phyloP scores from a whole-genome alignment of 2,113 vertebrate species.

The Nannospalax galili region DNA sequence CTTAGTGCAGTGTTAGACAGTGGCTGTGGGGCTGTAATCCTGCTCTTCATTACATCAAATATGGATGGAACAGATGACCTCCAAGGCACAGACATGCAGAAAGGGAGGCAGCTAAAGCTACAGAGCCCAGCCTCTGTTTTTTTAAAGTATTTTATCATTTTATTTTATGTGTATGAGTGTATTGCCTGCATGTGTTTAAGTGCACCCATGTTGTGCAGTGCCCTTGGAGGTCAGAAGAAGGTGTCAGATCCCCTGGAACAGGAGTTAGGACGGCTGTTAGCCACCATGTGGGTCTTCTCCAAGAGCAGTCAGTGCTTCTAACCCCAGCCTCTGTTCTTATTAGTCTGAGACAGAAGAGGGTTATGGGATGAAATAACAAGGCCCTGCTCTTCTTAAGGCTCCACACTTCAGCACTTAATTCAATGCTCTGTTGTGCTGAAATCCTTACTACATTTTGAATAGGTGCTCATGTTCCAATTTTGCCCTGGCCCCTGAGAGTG shows the following conservation, averaged over 20 bases:
- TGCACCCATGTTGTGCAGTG: no score
- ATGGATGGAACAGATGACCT: neutral
- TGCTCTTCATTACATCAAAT: neutral
- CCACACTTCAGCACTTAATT: neutral
- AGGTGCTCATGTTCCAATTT: neutral
- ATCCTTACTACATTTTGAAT: neutral
- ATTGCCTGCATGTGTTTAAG: no score
- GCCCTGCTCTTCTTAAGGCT: no score
- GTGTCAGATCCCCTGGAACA: no score
- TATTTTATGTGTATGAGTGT: no score
- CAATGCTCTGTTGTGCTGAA: neutral
- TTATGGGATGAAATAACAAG: no score
- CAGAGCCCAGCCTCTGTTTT: neutral
- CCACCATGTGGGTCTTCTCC: no score
- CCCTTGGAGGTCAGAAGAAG: no score
- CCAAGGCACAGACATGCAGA: neutral
- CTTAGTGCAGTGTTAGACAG: neutral
- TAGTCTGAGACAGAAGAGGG: neutral
- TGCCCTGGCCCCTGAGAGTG: neutral
- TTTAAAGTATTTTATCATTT: no score
- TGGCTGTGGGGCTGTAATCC: neutral
- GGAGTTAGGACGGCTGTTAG: no score
- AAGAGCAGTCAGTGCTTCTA: no score
- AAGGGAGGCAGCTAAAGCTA: neutral
- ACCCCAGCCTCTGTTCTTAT: no score